Evolutionary conservation across 2,888 invertebrate genomes (phyloP).

Genomic region (Lamproptera curius): DNA sequence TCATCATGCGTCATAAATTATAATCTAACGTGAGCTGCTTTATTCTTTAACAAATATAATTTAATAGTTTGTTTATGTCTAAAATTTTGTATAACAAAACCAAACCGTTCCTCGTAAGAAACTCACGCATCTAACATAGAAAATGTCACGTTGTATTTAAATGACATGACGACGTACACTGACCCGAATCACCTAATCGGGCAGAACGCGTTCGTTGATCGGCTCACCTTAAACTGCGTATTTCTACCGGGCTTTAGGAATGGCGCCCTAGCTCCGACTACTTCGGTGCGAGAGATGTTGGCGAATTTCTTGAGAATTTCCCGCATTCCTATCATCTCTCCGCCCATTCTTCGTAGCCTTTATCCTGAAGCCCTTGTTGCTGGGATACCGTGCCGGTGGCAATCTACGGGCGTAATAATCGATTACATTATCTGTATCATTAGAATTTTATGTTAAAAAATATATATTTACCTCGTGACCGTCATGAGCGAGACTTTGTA

Average conservation of each 20-base stretch:
- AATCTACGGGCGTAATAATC: too few relatives aligned
- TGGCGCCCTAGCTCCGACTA: constrained; percentile 92
- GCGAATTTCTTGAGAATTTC: constrained; percentile 90
- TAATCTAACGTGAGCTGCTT: too few relatives aligned
- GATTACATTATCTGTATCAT: too few relatives aligned
- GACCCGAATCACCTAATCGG: constrained; percentile 8
- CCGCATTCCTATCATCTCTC: constrained; percentile 96
- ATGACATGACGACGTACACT: too few relatives aligned
- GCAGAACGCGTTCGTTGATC: constrained; percentile 9
- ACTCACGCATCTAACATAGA: background rate
- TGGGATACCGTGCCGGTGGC: constrained; percentile 81
- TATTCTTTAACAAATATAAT: too few relatives aligned
- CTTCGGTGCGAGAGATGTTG: constrained; percentile 87
- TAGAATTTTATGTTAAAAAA: too few relatives aligned
- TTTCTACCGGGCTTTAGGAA: constrained; percentile 95
- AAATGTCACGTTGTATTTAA: constrained; percentile 7
- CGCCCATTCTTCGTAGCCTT: constrained; percentile 96
- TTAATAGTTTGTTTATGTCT: too few relatives aligned
- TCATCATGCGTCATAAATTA: too few relatives aligned
- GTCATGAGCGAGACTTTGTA: too few relatives aligned
- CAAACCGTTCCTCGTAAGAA: too few relatives aligned
- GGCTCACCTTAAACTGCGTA: constrained; percentile 88
- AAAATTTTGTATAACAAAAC: too few relatives aligned
- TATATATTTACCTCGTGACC: too few relatives aligned
- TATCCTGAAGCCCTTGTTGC: constrained; percentile 91